phyloP scores from a whole-genome alignment of 1,140 invertebrate species.

The Aphelenchoides fujianensis region DNA sequence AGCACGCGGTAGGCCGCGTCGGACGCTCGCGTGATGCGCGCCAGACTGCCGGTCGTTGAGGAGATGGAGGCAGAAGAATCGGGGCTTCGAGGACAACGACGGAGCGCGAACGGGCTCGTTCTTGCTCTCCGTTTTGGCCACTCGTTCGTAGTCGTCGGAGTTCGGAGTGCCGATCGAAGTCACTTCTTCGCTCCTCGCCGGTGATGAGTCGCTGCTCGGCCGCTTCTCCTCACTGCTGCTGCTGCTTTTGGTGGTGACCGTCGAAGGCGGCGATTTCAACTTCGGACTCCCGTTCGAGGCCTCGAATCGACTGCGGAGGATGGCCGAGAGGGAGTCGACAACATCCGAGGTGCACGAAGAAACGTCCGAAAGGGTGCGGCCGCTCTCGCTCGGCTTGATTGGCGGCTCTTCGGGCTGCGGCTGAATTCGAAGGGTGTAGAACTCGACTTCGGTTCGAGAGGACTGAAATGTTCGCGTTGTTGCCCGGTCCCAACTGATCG shows the following conservation, averaged over 20 bases:
- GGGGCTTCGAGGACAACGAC: not conserved
- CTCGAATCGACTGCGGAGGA: not conserved
- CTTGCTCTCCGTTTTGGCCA: not conserved
- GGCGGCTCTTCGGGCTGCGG: not conserved
- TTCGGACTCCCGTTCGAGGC: not conserved
- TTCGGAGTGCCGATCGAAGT: not conserved
- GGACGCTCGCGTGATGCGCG: not conserved
- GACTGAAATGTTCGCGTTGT: not conserved
- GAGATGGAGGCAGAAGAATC: not conserved
- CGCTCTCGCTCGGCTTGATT: not conserved
- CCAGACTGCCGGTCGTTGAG: not conserved
- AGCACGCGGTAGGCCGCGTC: not conserved
- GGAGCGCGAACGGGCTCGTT: not conserved
- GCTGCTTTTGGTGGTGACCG: too few species aligned
- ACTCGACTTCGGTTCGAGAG: not conserved
- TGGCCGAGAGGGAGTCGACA: not conserved
- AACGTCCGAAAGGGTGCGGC: constrained; percentile 7
- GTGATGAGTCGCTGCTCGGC: not conserved
- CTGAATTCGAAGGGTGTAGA: not conserved
- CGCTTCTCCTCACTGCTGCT: not conserved
- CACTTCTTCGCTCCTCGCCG: not conserved
- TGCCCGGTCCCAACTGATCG: not conserved
- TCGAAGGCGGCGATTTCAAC: not conserved
- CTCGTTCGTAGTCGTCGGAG: not conserved
- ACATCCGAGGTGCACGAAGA: not conserved